Base-by-base conservation (phyloP, 2,888 invertebrate species). In the Mechanitis messenoides region DNA sequence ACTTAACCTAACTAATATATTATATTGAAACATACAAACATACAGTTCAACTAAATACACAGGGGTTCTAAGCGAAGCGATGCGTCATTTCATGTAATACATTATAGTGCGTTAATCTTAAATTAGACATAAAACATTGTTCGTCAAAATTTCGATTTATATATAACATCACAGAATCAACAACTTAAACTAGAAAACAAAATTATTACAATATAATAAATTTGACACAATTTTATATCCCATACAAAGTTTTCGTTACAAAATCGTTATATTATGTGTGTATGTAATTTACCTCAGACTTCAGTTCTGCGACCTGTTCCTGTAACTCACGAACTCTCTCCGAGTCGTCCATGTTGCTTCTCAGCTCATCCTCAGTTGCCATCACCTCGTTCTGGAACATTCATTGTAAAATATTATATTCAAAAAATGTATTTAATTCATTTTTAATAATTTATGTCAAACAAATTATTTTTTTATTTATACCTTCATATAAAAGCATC, bases 301-400 rank as follows among this genome's bases (percentile, higher is more conserved):
- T 96, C 45, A 98, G 92, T 83, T 97, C 97, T 46, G 95, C 96
- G 68, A 98, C 95, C 85, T 96, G 96, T 84, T 97, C 97, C 84
- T 97, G 97, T 66, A 98, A 91, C 73, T 97, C 97, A 64, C 96
- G 93, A 35, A 96, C 95, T 74, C 95, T 93, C 69, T 97, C 97
- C 58, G 94, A 95, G 76, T 96, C 96, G 65, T 95, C 96, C 73
- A 95, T 92, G 72, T 95, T 95, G 69, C 93, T 94, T 66, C 96
- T 92, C 59, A 98, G 91, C 84, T 97, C 97, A 3, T 97, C 97
- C 81, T 97, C 97, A 0, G 98, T 96, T 35, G 96, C 92, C 92
- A 98, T 95, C 85, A 98, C 98, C 83, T 98, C 97, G 81, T 97
- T 97, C 97, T 98, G 81, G 9, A 42, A 50, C 3, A 31, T 20